phyloP scores from a whole-genome alignment of 2,797 vertebrate species.

The Buphagus erythrorhynchus region DNA sequence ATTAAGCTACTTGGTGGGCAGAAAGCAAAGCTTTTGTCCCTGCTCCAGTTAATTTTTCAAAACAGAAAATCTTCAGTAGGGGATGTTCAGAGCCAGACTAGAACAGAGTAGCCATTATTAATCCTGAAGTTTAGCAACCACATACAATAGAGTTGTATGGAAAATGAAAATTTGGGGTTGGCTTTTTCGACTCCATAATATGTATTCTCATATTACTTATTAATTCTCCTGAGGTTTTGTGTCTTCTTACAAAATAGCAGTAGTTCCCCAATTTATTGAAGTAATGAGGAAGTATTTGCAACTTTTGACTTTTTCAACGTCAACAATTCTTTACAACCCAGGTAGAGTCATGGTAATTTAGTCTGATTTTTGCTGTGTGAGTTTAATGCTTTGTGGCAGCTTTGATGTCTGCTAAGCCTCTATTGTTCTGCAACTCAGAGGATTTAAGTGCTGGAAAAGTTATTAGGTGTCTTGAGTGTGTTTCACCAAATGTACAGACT shows the following conservation, averaged over 20 bases:
- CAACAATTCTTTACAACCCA: background rate
- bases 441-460: background rate
- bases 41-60: background rate
- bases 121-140: background rate
- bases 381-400: background rate
- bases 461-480: background rate
- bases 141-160: background rate
- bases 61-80: background rate
- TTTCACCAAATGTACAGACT: background rate
- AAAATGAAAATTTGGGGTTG: background rate
- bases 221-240: background rate
- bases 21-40: background rate
- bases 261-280: background rate
- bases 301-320: background rate
- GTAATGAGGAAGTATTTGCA: background rate
- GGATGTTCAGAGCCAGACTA: background rate
- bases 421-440: background rate
- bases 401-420: background rate
- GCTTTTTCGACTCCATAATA: background rate
- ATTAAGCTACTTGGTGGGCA: background rate
- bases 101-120: background rate
- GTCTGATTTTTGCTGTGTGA: background rate
- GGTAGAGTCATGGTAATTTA: background rate
- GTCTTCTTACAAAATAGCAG: background rate
- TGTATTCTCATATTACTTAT: background rate